Evolutionary conservation across 2,888 invertebrate species (phyloP).

Genomic region (Melinaea menophilus): DNA sequence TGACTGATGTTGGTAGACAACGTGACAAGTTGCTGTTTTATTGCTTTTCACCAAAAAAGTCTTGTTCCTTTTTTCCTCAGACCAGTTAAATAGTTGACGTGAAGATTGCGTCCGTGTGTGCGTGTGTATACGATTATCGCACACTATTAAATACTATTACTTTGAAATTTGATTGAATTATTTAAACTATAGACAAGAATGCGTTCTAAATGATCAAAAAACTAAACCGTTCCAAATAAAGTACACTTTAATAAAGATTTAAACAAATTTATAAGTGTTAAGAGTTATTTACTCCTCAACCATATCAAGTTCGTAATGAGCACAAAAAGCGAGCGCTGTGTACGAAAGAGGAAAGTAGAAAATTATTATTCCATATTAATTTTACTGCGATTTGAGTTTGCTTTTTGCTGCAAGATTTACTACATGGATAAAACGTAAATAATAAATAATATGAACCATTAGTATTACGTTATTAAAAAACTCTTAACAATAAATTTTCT

Average conservation of each 20-base stretch:
- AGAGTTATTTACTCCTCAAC: conserved; percentile 28
- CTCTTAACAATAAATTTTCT: too few species aligned
- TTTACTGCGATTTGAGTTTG: conserved; percentile 29
- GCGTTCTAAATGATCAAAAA: not conserved
- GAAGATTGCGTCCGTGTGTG: too few species aligned
- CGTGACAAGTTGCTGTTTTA: conserved; percentile 27
- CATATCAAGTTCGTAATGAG: conserved; percentile 33
- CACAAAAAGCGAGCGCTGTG: conserved; percentile 24
- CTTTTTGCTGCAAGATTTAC: conserved; percentile 7
- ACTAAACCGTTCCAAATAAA: conserved; percentile 15
- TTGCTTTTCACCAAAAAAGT: conserved; percentile 15
- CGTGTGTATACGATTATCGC: too few species aligned
- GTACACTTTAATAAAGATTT: conserved; percentile 33
- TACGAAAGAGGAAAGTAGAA: conserved; percentile 33
- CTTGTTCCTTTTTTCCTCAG: not conserved
- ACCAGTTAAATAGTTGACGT: not conserved
- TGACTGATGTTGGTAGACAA: conserved; percentile 47
- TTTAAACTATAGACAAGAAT: too few species aligned
- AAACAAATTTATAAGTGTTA: conserved; percentile 4
- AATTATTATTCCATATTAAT: conserved; percentile 29
- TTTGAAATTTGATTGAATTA: too few species aligned
- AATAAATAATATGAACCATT: too few species aligned
- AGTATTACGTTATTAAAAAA: too few species aligned
- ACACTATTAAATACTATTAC: too few species aligned
- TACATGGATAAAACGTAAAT: not conserved